These are phyloP conservation scores for Meliscaeva auricollis DNA, from an alignment of 2,888 invertebrate genomes.

Conservation along the genomic window DNA sequence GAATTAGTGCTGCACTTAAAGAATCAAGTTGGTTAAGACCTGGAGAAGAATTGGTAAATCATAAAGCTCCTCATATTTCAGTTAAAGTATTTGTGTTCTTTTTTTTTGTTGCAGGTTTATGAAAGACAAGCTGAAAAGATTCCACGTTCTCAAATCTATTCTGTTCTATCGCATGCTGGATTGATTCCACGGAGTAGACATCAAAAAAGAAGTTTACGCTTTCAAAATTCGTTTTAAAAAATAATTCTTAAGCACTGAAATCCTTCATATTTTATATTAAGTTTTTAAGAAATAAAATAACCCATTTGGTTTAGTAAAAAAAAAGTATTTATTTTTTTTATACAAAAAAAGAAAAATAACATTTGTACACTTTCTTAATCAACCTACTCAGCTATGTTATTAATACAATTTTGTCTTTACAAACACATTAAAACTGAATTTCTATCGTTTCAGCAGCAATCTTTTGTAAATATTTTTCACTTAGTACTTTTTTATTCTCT, in stretches of 20 bases:
- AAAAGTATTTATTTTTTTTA: conserved; percentile 41
- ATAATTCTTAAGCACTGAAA: neutral
- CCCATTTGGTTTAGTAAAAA: conserved; percentile 18
- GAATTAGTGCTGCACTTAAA: conserved; percentile 85
- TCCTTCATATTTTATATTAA: neutral
- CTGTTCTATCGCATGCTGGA: conserved; percentile 88
- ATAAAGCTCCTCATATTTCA: neutral
- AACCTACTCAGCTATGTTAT: neutral
- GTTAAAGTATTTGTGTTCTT: neutral
- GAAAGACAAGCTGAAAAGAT: conserved; percentile 87
- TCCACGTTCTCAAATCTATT: conserved; percentile 87
- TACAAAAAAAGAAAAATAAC: conserved; percentile 27
- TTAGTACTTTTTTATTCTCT: neutral
- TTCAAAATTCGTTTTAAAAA: neutral
- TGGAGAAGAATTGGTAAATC: conserved; percentile 86
- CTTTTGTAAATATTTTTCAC: conserved; percentile 78
- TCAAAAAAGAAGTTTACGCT: conserved; percentile 7
- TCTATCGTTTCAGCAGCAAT: conserved; percentile 77
- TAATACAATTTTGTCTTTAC: neutral
- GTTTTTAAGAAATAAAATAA: conserved; percentile 2
- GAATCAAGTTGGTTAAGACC: conserved; percentile 87
- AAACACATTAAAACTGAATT: conserved; percentile 78
- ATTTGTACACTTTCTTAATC: conserved; percentile 39
- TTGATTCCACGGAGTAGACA: conserved; percentile 84
- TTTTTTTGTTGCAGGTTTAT: conserved; percentile 84